phyloP scores from a whole-genome alignment of 2,113 vertebrate species.

The Cavia aperea region DNA sequence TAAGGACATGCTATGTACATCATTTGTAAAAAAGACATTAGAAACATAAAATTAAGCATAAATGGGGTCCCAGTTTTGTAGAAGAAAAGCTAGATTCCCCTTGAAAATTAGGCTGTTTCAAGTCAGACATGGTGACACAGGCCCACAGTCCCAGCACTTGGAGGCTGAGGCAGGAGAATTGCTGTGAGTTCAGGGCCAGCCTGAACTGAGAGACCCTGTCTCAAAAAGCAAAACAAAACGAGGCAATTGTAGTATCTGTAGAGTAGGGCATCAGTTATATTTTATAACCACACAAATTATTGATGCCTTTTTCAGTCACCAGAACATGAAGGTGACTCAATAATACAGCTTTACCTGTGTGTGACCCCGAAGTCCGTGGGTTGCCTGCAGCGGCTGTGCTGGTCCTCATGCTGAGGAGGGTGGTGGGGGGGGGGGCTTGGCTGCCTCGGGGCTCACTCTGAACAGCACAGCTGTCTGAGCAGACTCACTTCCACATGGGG shows the following conservation, averaged over 20 bases:
- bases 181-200: background rate
- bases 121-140: background rate
- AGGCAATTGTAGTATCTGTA: background rate
- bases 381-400: no score
- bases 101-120: background rate
- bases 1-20: background rate
- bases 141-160: background rate
- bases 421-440: fast-evolving
- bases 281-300: background rate
- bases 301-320: background rate
- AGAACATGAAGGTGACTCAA: background rate
- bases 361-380: no score
- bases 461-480: background rate
- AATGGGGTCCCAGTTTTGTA: slow-evolving; percentile 31
- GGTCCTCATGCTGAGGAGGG: background rate
- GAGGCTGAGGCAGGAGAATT: background rate
- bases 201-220: background rate
- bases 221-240: background rate
- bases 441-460: no score
- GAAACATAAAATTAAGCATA: slow-evolving; percentile 33
- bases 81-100: slow-evolving; percentile 51
- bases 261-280: slow-evolving; percentile 36
- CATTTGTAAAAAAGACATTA: background rate
- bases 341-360: no score
- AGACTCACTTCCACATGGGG: fast-evolving